Base-by-base conservation (phyloP, 2,113 vertebrate species). In the Callorhinus ursinus region DNA sequence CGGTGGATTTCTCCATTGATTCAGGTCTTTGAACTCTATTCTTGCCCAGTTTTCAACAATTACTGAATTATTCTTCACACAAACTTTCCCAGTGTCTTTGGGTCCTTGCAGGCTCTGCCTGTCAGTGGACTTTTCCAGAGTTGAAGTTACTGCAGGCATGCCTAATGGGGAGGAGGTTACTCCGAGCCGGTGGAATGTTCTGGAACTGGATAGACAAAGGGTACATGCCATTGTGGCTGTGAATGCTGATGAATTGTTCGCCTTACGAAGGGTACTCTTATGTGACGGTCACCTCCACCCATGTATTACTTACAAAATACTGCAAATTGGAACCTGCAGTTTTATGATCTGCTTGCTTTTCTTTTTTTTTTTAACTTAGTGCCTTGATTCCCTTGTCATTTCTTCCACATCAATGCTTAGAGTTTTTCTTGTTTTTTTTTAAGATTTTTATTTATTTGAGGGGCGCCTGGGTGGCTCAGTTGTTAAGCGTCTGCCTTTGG, bases 201-300 rank as follows among this genome's bases (percentile, higher is more conserved):
- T 81, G n/a, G 61, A 42, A 42, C 26, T 4, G 39, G 39, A 4
- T 6, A 18, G 33, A 65, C 11, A n/a, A 10, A 26, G 31, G 21
- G 42, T 2, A 21, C n/a, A 1, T 33, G 1, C 33, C 11, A 0
- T 22, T 19, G 46, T 21, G 33, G 33, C 36, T 18, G 59, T 19
- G 19, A 10, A n/a, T n/a, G 42, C 83, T 18, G 5, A 3, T 24
- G 33, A 36, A 1, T 55, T 5, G 3, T 36, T 81, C 7, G 0
- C 83, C 46, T n/a, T 9, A 26, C 4, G 11, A 39, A 16, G n/a
- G 46, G 24, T 39, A 16, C 3, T 39, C 24, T 53, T 67, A 3
- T 13, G 46, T 31, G 61, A 81, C 2, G 21, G 46, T 67, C 76
- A 0, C 7, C 36, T 10, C 26, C 31, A 7, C 3, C 26, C 63